Base-by-base conservation (phyloP, 2,113 vertebrate species). In the Chunga burmeisteri region DNA sequence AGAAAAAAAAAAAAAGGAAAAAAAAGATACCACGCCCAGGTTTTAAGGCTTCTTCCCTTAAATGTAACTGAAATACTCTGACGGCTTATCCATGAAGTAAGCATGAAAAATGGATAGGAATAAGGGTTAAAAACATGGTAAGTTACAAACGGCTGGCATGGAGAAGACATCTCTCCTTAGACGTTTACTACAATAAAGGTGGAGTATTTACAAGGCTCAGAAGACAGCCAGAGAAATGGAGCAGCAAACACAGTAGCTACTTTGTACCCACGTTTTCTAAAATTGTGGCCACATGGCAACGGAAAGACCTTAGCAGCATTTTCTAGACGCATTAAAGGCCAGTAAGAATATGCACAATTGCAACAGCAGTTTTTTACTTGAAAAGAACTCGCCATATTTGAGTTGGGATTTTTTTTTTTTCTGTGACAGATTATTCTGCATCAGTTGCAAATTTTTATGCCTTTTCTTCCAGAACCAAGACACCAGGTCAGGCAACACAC, bases 151-250 rank as follows among this genome's bases (percentile, higher is more conserved):
- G 6, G 6, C 9, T 59, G 55, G 46, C 38, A 16, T 3, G 19
- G n/a, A 55, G 27, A 58, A 58, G 13, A 19, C 18, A 21, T 6
- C 18, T 46, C 44, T 34, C 1, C 27, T 71, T 30, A 17, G 34
- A 59, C n/a, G 36, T 32, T 18, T 12, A 34, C 11, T 29, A 2
- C 16, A 19, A 2, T 8, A 30, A 9, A 29, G 13, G 27, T 4
- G 5, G 7, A 50, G 27, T 17, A 36, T 49, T 63, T 10, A 14
- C 17, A 27, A 8, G 1, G 9, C 27, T 27, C 47, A 4, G 50
- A 22, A 58, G 34, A 9, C 16, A 47, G 66, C 4, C 23, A 23
- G 44, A 21, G 13, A 44, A 27, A 3, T 0, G 0, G 16, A 40
- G 52, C 66, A 75, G n/a, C 50, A 58, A 63, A 17, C 21, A 16